Evolutionary conservation across 2,888 invertebrate genomes (phyloP).

Genomic region (Oxycera nigricornis): DNA sequence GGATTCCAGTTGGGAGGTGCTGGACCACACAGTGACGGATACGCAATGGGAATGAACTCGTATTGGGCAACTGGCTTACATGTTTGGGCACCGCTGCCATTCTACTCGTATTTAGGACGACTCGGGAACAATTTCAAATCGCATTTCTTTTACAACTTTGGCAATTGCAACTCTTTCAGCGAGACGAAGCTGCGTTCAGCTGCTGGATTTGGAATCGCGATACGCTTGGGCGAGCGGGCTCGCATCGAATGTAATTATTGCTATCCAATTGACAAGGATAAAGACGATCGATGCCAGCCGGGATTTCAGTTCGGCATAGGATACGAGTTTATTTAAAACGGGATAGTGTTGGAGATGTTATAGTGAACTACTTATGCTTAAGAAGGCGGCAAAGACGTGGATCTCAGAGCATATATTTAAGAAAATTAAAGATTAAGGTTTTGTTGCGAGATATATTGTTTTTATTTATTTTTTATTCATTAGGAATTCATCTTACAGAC

Average conservation of each 20-base stretch:
- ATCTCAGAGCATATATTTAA: too few species aligned
- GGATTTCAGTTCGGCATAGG: constrained; percentile 88
- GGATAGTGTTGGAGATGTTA: too few species aligned
- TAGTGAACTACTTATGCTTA: too few species aligned
- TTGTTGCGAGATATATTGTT: too few species aligned
- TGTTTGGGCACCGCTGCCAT: constrained; percentile 91
- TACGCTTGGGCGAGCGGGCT: constrained; percentile 84
- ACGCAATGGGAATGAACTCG: constrained; percentile 75
- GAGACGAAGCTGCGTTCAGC: constrained; percentile 71
- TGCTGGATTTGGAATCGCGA: constrained; percentile 84
- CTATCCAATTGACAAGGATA: constrained; percentile 73
- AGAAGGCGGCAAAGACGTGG: too few species aligned
- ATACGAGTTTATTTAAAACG: constrained; percentile 77
- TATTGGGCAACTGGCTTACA: constrained; percentile 92
- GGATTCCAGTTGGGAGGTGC: constrained; percentile 89
- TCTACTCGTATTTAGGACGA: constrained; percentile 78
- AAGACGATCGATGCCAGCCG: constrained; percentile 70
- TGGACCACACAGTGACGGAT: constrained; percentile 82
- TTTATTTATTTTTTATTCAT: too few species aligned
- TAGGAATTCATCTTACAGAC: too few species aligned
- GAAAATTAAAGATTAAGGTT: too few species aligned
- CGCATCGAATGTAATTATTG: constrained; percentile 95
- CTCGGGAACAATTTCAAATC: constrained; percentile 85
- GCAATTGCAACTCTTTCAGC: constrained; percentile 71
- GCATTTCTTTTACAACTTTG: constrained; percentile 89